phyloP scores from a whole-genome alignment of 2,888 invertebrate genomes.

The Amblyjoppa proteus region DNA sequence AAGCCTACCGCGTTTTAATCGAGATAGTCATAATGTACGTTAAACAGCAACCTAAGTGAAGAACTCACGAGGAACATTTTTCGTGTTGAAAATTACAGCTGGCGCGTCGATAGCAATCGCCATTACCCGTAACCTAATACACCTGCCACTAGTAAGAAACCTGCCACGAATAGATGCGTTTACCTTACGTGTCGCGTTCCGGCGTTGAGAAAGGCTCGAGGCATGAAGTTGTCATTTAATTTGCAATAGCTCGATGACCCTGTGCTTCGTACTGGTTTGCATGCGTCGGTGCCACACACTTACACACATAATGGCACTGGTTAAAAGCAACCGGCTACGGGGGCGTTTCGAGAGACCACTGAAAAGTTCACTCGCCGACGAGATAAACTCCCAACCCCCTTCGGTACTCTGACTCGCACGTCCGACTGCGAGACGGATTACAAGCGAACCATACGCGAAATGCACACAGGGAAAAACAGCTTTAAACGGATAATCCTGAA shows the following conservation, averaged over 20 bases:
- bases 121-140: too few relatives aligned
- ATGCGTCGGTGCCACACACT: neutral
- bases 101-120: too few relatives aligned
- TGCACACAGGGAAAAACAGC: slow-evolving; percentile 56
- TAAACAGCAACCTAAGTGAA: too few relatives aligned
- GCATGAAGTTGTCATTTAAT: too few relatives aligned
- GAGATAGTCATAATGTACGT: too few relatives aligned
- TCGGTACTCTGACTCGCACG: slow-evolving; percentile 21
- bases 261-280: neutral
- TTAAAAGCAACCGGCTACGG: slow-evolving; percentile 1
- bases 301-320: neutral
- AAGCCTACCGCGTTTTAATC: too few relatives aligned
- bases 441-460: slow-evolving; percentile 57
- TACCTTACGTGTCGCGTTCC: too few relatives aligned
- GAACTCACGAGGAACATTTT: too few relatives aligned
- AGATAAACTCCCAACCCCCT: neutral
- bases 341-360: neutral
- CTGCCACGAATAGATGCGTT: too few relatives aligned
- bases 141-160: too few relatives aligned
- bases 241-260: neutral
- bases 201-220: too few relatives aligned
- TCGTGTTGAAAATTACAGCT: too few relatives aligned
- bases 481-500: slow-evolving; percentile 60
- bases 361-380: slow-evolving; percentile 42
- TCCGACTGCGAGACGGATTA: slow-evolving; percentile 61